Conservation (phyloP, 2,797 vertebrate species). For the Rhabdomys pumilio region DNA sequence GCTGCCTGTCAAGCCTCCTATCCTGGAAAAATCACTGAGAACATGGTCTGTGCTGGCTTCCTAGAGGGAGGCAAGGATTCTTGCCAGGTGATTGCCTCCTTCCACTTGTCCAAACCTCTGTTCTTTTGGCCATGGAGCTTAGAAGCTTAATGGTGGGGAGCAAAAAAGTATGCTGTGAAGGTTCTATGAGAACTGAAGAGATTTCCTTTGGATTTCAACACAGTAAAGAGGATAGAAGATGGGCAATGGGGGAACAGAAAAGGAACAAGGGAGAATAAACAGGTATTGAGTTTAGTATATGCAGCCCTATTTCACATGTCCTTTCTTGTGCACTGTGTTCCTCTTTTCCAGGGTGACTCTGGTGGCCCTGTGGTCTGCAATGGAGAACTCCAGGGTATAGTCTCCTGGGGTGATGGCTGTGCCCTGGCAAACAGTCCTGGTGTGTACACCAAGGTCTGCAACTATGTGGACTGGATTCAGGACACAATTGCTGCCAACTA, state of each 20-base stretch:
- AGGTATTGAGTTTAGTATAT: background rate
- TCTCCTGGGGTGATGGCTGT: conserved; percentile 92
- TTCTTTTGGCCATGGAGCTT: rapidly evolving
- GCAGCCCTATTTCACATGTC: background rate
- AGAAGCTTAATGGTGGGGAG: rapidly evolving
- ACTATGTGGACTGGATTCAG: conserved; percentile 81
- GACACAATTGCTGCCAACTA: conserved; percentile 79
- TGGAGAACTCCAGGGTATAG: conserved; percentile 90
- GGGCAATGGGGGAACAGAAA: background rate
- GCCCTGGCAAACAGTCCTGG: conserved; percentile 88
- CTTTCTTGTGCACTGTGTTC: background rate
- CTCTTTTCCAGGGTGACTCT: conserved; percentile 89
- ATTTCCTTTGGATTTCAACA: rapidly evolving
- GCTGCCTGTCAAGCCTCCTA: conserved; percentile 88
- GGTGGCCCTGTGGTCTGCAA: conserved; percentile 91
- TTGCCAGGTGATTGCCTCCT: conserved; percentile 90
- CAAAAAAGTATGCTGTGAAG: rapidly evolving
- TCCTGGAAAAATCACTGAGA: conserved; percentile 91
- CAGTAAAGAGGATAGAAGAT: too few relatives aligned
- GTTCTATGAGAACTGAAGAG: rapidly evolving
- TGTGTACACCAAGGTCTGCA: conserved; percentile 91
- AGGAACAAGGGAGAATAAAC: background rate
- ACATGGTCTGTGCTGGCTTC: conserved; percentile 94
- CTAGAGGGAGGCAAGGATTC: conserved; percentile 94
- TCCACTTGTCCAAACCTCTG: rapidly evolving